A percentile compares a stretch with the other conserved stretches of the same genome.
phyloP scores from a whole-genome alignment of 2,888 invertebrate species.

The Baronia brevicornis region DNA sequence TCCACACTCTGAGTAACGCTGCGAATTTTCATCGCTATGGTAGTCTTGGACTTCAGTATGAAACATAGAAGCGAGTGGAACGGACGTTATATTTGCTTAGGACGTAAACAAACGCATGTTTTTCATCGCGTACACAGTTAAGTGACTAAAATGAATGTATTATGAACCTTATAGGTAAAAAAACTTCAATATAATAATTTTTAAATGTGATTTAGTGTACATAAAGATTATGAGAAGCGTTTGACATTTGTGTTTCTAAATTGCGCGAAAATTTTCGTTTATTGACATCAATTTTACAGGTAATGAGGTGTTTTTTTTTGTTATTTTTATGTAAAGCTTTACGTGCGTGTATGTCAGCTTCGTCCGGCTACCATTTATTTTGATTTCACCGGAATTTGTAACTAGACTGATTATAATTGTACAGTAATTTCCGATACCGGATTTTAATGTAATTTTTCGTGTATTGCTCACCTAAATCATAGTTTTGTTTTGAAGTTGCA shows the following conservation, averaged over 20 bases:
- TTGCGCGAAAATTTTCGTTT: too few species aligned
- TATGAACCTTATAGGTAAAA: too few species aligned
- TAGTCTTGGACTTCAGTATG: constrained; percentile 39
- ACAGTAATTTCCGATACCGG: constrained; percentile 7
- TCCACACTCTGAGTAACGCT: too few species aligned
- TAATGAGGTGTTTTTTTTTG: constrained; percentile 24
- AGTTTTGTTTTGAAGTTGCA: too few species aligned
- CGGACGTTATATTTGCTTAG: too few species aligned
- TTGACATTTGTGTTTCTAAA: too few species aligned
- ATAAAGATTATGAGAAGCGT: too few species aligned
- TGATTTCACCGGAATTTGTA: constrained; percentile 30
- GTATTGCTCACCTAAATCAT: too few species aligned
- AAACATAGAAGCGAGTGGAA: constrained; percentile 22
- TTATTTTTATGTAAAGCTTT: constrained; percentile 16
- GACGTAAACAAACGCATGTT: constrained; percentile 44
- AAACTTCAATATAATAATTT: too few species aligned
- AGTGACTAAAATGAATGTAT: too few species aligned
- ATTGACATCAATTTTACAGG: constrained; percentile 38
- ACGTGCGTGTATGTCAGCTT: constrained; percentile 21
- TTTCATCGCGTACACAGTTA: constrained; percentile 20
- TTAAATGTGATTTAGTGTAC: too few species aligned
- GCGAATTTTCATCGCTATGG: constrained; percentile 51
- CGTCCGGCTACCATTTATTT: constrained; percentile 21
- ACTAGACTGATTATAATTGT: constrained; percentile 16
- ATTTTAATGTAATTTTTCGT: constrained; percentile 2